phyloP scores from a whole-genome alignment of 2,888 invertebrate genomes.

The Drosophila prolongata region DNA sequence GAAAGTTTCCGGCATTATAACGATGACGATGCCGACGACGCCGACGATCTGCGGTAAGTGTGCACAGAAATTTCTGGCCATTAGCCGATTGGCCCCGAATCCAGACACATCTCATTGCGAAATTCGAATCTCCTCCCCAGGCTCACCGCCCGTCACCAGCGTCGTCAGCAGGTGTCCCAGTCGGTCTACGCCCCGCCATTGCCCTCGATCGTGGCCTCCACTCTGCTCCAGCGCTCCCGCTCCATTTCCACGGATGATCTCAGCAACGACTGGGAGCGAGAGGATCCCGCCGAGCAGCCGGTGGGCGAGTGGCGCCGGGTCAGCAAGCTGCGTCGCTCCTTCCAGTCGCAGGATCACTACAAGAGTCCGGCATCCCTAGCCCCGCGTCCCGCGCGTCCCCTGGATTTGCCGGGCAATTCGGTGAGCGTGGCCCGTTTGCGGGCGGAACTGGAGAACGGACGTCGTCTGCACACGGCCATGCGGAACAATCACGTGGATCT shows the following conservation, averaged over 20 bases:
- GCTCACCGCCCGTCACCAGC: constrained; percentile 74
- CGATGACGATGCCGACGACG: constrained; percentile 62
- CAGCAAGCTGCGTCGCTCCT: constrained; percentile 87
- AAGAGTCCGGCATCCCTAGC: constrained; percentile 28
- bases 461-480: constrained; percentile 85
- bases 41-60: constrained; percentile 80
- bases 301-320: constrained; percentile 88
- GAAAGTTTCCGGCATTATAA: constrained; percentile 83
- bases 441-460: constrained; percentile 86
- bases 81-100: constrained; percentile 53
- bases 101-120: constrained; percentile 24
- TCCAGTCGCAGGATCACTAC: constrained; percentile 87
- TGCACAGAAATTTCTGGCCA: constrained; percentile 45
- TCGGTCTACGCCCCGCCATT: constrained; percentile 68
- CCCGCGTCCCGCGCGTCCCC: constrained; percentile 63
- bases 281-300: constrained; percentile 84
- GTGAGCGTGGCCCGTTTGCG: constrained; percentile 86
- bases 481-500: constrained; percentile 86
- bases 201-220: constrained; percentile 31
- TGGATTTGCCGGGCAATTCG: constrained; percentile 85
- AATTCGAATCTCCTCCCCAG: constrained; percentile 45
- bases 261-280: constrained; percentile 82
- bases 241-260: constrained; percentile 86
- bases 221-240: constrained; percentile 79
- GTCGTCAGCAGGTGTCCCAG: constrained; percentile 77